These are phyloP conservation scores for Rotaria socialis DNA, from an alignment of 2,888 invertebrate species.

Conservation along the genomic window DNA sequence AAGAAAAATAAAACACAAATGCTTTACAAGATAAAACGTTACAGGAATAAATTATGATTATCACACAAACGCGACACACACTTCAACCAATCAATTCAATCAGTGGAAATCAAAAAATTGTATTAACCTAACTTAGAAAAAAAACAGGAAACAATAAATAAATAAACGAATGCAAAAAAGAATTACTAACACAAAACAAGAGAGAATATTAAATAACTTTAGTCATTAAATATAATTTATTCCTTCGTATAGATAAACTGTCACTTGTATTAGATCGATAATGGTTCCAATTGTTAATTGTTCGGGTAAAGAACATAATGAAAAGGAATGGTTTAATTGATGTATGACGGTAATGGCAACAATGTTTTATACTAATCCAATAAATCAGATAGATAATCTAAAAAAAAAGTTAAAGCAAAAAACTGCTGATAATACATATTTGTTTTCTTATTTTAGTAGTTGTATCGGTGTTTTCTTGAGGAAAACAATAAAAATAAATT, in stretches of 20 bases:
- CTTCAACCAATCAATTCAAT: background rate
- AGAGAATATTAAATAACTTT: background rate
- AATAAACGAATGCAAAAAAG: background rate
- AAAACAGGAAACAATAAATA: background rate
- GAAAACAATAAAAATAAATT: background rate
- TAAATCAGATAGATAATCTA: background rate
- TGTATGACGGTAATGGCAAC: background rate
- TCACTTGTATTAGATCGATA: background rate
- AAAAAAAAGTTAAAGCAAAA: background rate
- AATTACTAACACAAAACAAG: background rate
- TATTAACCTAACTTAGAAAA: slow-evolving; percentile 6
- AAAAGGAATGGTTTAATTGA: background rate
- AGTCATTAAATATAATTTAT: background rate
- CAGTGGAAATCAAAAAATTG: background rate
- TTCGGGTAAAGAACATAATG: background rate
- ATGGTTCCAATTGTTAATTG: background rate
- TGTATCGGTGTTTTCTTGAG: background rate
- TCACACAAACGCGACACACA: background rate
- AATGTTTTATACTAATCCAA: background rate
- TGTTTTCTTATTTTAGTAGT: background rate
- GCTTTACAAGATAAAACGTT: background rate
- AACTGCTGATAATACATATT: background rate
- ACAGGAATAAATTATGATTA: background rate
- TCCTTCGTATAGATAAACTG: background rate
- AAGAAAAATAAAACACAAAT: background rate